Base-by-base conservation (phyloP, 1,140 invertebrate genomes). In the Macrocentrus cingulum region DNA sequence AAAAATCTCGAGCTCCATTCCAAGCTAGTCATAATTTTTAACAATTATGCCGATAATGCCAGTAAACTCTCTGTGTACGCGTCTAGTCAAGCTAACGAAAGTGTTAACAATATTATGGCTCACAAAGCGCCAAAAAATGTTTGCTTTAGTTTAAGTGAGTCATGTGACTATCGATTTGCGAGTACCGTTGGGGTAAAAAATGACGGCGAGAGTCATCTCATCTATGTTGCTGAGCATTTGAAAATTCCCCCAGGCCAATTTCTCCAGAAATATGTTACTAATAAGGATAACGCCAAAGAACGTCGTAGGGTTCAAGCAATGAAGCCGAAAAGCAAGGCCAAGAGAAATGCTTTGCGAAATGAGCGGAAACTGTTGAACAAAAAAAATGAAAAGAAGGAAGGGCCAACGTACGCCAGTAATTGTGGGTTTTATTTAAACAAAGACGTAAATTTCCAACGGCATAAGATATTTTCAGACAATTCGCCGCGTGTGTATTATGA, bases 81-180 rank as follows among this genome's bases (percentile, higher is more conserved):
- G 0, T 68, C 63, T 0, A 68, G 66, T 29, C 68, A 70, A 32
- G 52, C 55, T 5, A 67, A 70, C 46, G 60, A 70, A 59, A 66
- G 19, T 41, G n/a, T n/a, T n/a, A n/a, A n/a, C n/a, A n/a, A n/a
- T n/a, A n/a, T n/a, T n/a, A n/a, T n/a, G n/a, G n/a, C 63, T 9
- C 45, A 63, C 15, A 65, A 68, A 56, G 46, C 59, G 18, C 62
- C 66, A 0, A 70, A 70, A 58, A 66, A 65, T 61, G n/a, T 22
- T 2, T 67, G 63, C 34, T 67, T 63, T 25, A 61, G 49, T 42
- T 25, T 7, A 34, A 65, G 60, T 1, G 59, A 62, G 41, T 64
- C 63, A 19, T 23, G 50, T 4, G 63, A 64, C 39, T 61, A 13
- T 16, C 45, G 63, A 48, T 59, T 66, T 8, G 49, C 62, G 0